Evolutionary conservation across 2,797 vertebrate species (phyloP).

Genomic region (Paramormyrops hopkinsi): DNA sequence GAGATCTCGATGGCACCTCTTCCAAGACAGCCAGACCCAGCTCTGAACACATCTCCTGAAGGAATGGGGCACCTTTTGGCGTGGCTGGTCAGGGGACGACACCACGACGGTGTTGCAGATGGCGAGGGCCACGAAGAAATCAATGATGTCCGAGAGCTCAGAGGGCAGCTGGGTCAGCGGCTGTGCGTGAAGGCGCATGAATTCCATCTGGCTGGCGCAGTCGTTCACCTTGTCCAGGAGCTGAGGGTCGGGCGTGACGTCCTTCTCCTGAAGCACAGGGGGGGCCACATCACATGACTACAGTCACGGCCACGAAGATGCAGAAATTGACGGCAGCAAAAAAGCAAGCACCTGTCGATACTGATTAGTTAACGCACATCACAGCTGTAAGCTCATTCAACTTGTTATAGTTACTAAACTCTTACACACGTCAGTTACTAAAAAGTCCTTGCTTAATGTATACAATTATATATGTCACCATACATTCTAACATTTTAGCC

Average conservation of each 20-base stretch:
- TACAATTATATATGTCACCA: not conserved
- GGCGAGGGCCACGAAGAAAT: conserved; percentile 93
- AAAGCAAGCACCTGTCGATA: not conserved
- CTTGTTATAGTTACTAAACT: not conserved
- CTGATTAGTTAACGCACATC: not conserved
- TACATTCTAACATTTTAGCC: not conserved
- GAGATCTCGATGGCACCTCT: not conserved
- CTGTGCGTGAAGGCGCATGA: conserved; percentile 69
- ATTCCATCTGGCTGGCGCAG: conserved; percentile 75
- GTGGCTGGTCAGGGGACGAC: conserved; percentile 85
- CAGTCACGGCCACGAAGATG: not conserved
- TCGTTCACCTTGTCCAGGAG: conserved; percentile 87
- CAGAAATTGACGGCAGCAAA: not conserved
- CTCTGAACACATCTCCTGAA: not conserved
- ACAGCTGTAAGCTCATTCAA: not conserved
- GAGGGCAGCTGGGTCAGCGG: conserved; percentile 73
- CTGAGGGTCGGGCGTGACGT: conserved; percentile 88
- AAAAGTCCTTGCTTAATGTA: not conserved
- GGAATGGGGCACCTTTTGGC: conserved; percentile 72
- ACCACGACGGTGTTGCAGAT: conserved; percentile 96
- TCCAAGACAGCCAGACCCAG: not conserved
- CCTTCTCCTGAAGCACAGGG: conserved; percentile 73
- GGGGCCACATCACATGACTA: not conserved
- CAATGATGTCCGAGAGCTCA: conserved; percentile 80
- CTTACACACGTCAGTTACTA: not conserved